Evolutionary conservation across 2,113 vertebrate genomes (phyloP), one percentile per base, ranked within the genome.

Genomic region (Malurus melanocephalus): DNA sequence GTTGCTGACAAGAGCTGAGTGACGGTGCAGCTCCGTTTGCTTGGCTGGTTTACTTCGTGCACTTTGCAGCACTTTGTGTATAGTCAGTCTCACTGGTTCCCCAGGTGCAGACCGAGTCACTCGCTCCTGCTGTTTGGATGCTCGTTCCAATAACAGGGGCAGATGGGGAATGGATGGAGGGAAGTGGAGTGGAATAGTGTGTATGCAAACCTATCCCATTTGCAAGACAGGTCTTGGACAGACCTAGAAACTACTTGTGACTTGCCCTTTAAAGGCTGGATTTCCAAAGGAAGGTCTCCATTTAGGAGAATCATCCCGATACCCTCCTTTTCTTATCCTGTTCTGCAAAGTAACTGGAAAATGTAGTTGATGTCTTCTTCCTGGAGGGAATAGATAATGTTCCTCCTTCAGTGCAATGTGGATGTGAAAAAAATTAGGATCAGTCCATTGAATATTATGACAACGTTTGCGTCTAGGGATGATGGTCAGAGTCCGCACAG

Each of bases 41-140:
- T 71, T 6, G 0, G 61, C 46, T 40, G 81, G 71, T 88, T 91
- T 92, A 82, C 86, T 59, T 49, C 0, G 61, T 80, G 96, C 95
- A 94, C 92, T 94, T 74, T 35, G 88, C 73, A 91, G 93, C 95
- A 91, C 96, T 94, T 95, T 96, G 90, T 92, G 88, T 94, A 85
- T 20, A 92, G 89, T 91, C 65, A 2, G 72, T 94, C 93, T 69
- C 93, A 56, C 86, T 67, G 87, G 77, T 74, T 91, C 93, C 79
- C 87, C 86, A 79, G 80, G 88, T 78, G 87, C 84, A 88, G 85
- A 83, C 73, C 13, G 19, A 79, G 85, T 72, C 7, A 7, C 43
- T 66, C 10, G 3, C 62, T 85, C 78, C 87, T 85, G 89, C 80
- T 45, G 30, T 42, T 46, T 19, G 79, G 52, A 61, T 8, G 48